Evolutionary conservation across 2,888 invertebrate species (phyloP), one percentile per base, ranked within the genome.

Genomic region (Romanomermis culicivorax): DNA sequence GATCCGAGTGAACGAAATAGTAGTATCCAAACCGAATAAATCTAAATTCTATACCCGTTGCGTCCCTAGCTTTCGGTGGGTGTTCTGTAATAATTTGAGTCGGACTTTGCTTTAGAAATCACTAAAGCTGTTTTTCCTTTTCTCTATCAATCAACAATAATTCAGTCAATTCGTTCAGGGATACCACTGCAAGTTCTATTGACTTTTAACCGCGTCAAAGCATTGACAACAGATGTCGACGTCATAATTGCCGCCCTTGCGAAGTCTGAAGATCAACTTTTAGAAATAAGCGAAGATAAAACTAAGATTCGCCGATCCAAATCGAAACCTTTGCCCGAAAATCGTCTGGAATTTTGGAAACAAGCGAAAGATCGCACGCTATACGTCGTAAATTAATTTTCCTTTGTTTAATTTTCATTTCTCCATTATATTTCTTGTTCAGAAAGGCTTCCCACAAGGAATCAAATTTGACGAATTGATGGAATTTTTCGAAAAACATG

Each of bases 121-220:
- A n/a, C n/a, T n/a, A n/a, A n/a, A n/a, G n/a, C n/a, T n/a, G n/a
- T n/a, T n/a, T n/a, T n/a, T n/a, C n/a, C n/a, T n/a, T n/a, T n/a
- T n/a, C n/a, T n/a, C n/a, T n/a, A n/a, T n/a, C n/a, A n/a, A n/a
- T n/a, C n/a, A n/a, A n/a, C n/a, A n/a, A n/a, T n/a, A n/a, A n/a
- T n/a, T n/a, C n/a, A n/a, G n/a, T n/a, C n/a, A n/a, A n/a, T n/a
- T n/a, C n/a, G n/a, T n/a, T n/a, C n/a, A 73, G 67, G 95, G 95
- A 78, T 97, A 24, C 78, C 85, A 0, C 69, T 95, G 49, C 79
- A 81, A 0, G 78, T 83, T 0, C 77, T 97, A 71, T 72, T 83
- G 50, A 86, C 80, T 57, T 97, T 95, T 70, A 88, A 91, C 70
- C 77, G 91, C 25, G 76, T 95, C 52, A 68, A 69, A 11, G 51